Evolutionary conservation across 92 coral and sea anemone species (phyloP).

Genomic region (Porites cylindrica): DNA sequence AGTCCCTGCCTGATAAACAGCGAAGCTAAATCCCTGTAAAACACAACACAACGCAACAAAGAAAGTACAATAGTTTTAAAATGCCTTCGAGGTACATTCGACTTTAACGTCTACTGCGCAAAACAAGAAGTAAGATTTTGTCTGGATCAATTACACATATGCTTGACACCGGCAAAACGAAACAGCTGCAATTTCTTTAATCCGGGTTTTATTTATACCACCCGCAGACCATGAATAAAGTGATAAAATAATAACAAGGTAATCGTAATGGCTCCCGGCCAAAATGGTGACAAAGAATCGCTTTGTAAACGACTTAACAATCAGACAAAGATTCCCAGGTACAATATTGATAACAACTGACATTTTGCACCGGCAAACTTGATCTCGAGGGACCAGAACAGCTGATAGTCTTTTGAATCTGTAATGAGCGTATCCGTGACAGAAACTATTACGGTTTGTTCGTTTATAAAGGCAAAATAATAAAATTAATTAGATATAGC

Average conservation of each 20-base stretch:
- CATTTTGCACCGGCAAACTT: not conserved
- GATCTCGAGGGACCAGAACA: not conserved
- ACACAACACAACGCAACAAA: not conserved
- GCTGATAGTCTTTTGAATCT: too few relatives aligned
- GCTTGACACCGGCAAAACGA: too few relatives aligned
- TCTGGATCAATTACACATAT: too few relatives aligned
- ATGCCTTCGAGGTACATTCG: too few relatives aligned
- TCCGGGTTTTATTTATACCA: not conserved
- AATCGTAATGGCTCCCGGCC: not conserved
- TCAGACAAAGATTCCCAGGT: not conserved
- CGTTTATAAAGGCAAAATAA: not conserved
- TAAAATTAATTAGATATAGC: slow-evolving; percentile 2
- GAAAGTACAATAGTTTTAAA: not conserved
- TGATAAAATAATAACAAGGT: not conserved
- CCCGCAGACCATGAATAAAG: not conserved
- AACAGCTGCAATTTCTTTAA: not conserved
- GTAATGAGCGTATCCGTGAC: not conserved
- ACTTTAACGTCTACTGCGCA: too few relatives aligned
- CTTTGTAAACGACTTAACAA: not conserved
- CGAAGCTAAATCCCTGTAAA: slow-evolving; percentile 80
- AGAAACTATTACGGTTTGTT: not conserved
- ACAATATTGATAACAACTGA: not conserved
- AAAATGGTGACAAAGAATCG: not conserved
- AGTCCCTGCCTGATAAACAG: slow-evolving; percentile 84
- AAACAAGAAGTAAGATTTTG: too few relatives aligned